Evolutionary conservation across 2,113 vertebrate species (phyloP).

Genomic region (Pomatorhinus ruficollis): DNA sequence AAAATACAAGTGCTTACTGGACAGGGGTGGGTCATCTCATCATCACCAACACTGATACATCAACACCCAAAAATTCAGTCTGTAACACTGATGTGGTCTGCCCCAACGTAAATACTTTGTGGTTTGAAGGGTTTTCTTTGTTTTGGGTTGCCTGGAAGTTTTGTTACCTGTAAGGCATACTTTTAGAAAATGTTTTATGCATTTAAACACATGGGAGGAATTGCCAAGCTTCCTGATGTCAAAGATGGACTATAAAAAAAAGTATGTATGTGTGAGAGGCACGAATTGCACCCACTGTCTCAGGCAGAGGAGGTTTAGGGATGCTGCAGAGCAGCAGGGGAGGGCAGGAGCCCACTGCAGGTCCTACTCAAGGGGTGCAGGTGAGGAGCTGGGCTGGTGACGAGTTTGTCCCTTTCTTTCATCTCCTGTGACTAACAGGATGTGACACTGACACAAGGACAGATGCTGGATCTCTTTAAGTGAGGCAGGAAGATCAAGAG

Average conservation of each 20-base stretch:
- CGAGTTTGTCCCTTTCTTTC: not conserved
- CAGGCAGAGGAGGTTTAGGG: not conserved
- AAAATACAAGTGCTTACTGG: not conserved
- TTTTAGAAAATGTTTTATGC: not conserved
- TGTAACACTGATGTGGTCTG: not conserved
- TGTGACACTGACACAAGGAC: fast-evolving
- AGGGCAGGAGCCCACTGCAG: not conserved
- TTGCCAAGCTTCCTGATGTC: not conserved
- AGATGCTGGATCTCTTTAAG: not conserved
- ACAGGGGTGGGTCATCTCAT: not conserved
- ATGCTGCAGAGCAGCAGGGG: no score
- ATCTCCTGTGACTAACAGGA: not conserved
- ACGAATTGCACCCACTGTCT: not conserved
- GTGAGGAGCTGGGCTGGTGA: not conserved
- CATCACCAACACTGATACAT: not conserved
- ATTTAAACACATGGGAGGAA: not conserved
- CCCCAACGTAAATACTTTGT: not conserved
- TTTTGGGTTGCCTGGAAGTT: fast-evolving
- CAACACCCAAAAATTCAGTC: not conserved
- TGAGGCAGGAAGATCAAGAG: not conserved
- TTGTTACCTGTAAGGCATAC: fast-evolving
- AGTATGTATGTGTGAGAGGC: not conserved
- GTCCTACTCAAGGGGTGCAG: fast-evolving
- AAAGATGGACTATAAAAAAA: not conserved
- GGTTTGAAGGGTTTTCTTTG: not conserved